Evolutionary conservation across 92 coral and sea anemone genomes (phyloP), one percentile per base, ranked within the genome.

Genomic region (Umimayanthus chanpuru): DNA sequence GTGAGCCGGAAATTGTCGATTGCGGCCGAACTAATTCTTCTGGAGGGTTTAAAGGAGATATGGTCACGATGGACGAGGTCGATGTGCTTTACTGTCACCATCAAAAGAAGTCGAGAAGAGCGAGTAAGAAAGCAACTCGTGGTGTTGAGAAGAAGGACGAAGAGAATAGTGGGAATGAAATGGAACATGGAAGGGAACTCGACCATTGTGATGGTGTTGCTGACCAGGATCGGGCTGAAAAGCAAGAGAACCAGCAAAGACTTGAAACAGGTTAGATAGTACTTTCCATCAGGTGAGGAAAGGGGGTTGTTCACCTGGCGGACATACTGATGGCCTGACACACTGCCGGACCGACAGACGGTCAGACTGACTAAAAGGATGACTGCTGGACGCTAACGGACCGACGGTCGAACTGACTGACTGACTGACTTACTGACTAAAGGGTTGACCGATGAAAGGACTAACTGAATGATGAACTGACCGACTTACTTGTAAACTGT

Each of bases 11-110:
- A 30, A 28, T 47, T 25, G 39, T 2, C 70, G 26, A 53, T 21
- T 9, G 20, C 25, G 41, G 53, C 12, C 74, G 28, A 25, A 66
- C 36, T 2, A 12, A 32, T 15, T 41, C 49, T 2, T 66, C 55
- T 66, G 39, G 49, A 20, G 64, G 66, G n/a, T 82, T 82, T 44
- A 82, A 68, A 71, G 86, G n/a, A 32, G 77, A 82, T 43, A 73
- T 67, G 66, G 82, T 92, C 20, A 81, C 89, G 2, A 80, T 82
- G 89, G 94, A 89, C 10, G 93, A 91, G 65, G 87, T 86, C 26
- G 90, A 86, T 64, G 36, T 91, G 40, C 87, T 91, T 18, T 89
- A 89, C 50, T 77, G 86, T 38, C 92, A 79, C 78, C 79, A 76
- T 36, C 91, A 91, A 32, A 84, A 39, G 77, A 86, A 70, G 73